These are phyloP conservation scores for Bubo blakistoni DNA, from an alignment of 2,113 vertebrate species.

Conservation along the genomic window DNA sequence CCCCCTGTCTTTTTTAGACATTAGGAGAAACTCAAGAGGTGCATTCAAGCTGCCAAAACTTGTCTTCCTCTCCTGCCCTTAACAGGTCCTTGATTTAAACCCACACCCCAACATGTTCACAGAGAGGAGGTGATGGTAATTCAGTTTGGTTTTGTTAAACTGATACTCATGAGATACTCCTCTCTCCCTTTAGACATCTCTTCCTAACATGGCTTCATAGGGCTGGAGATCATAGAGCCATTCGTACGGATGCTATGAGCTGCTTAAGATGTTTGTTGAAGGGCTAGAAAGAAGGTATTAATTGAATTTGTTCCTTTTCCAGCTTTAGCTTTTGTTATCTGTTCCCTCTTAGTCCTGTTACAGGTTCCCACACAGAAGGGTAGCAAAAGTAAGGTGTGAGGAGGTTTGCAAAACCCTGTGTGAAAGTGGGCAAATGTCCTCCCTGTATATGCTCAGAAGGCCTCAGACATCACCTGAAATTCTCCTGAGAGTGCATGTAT, in stretches of 20 bases:
- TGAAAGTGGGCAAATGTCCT: background rate
- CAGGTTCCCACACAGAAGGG: background rate
- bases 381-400: background rate
- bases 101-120: background rate
- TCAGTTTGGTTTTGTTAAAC: background rate
- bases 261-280: background rate
- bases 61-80: background rate
- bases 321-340: background rate
- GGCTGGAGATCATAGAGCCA: background rate
- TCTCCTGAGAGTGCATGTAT: background rate
- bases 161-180: background rate
- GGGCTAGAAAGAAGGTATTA: background rate
- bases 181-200: background rate
- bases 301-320: background rate
- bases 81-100: background rate
- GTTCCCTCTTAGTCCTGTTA: background rate
- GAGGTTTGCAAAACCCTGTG: background rate
- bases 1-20: background rate
- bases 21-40: constrained; percentile 19
- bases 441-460: accelerated
- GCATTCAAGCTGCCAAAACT: background rate
- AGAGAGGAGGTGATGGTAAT: background rate
- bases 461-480: accelerated
- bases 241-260: background rate
- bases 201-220: background rate